phyloP scores from a whole-genome alignment of 2,888 invertebrate genomes.

The Syritta pipiens region DNA sequence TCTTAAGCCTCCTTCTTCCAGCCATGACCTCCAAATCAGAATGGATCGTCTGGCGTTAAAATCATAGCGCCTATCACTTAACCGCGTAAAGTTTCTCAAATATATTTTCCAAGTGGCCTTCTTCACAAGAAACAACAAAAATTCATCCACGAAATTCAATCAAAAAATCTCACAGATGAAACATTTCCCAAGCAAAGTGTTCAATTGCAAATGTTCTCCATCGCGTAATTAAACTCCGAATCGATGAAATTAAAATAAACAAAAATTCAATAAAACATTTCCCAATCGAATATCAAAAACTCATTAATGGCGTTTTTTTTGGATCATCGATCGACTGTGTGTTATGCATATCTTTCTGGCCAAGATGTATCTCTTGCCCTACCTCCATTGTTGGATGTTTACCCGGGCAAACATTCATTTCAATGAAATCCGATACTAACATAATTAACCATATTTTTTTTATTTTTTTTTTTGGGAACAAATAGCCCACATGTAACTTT shows the following conservation, averaged over 20 bases:
- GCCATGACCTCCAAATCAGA: conserved; percentile 14
- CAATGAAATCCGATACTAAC: conserved; percentile 5
- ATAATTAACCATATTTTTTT: not conserved
- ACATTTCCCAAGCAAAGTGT: no score
- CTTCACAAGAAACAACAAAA: not conserved
- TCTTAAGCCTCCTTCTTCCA: not conserved
- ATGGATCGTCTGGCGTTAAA: not conserved
- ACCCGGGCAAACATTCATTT: not conserved
- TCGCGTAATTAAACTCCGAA: not conserved
- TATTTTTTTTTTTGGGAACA: not conserved
- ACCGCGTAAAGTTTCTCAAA: not conserved
- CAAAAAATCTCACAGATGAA: no score
- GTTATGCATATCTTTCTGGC: no score
- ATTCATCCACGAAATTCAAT: not conserved
- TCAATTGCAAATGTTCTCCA: conserved; percentile 4
- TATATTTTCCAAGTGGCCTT: conserved; percentile 14
- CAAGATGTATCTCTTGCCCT: not conserved
- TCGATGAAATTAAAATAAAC: conserved; percentile 4
- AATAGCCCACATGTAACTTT: not conserved
- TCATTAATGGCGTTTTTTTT: conserved; percentile 21
- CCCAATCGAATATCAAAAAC: conserved; percentile 20
- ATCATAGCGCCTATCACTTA: not conserved
- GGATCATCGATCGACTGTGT: conserved; percentile 22
- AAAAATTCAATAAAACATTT: conserved; percentile 10
- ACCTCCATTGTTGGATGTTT: not conserved